These are phyloP conservation scores for Gastrophysa polygoni DNA, from an alignment of 2,888 invertebrate species.

Conservation along the genomic window DNA sequence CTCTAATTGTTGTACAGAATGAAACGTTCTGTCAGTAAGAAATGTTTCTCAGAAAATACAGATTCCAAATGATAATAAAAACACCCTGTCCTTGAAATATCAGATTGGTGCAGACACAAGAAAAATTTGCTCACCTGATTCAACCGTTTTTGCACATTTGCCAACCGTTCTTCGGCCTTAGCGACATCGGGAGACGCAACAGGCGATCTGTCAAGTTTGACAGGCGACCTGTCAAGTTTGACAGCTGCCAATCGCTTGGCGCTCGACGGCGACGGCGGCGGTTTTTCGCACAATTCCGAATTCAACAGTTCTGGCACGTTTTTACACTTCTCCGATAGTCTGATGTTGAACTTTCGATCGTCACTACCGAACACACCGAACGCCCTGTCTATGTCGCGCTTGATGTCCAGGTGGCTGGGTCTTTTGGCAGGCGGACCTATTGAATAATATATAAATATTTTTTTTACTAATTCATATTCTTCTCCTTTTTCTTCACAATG, in stretches of 20 bases:
- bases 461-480: no score
- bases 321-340: slow-evolving; percentile 52
- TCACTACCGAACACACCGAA: no score
- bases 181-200: slow-evolving; percentile 17
- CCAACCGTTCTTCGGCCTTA: background rate
- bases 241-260: slow-evolving; percentile 42
- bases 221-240: slow-evolving; percentile 29
- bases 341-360: slow-evolving; percentile 43
- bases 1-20: no score
- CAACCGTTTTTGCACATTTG: slow-evolving; percentile 16
- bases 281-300: slow-evolving; percentile 50
- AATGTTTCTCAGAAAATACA: no score
- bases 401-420: no score
- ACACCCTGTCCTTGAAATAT: no score
- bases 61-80: no score
- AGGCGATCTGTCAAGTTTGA: slow-evolving; percentile 30
- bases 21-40: no score
- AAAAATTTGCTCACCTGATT: background rate
- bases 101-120: no score
- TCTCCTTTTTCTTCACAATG: no score
- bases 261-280: slow-evolving; percentile 52
- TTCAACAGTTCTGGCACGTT: slow-evolving; percentile 53
- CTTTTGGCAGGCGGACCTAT: slow-evolving; percentile 26
- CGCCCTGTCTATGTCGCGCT: slow-evolving; percentile 19
- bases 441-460: no score